Base-by-base conservation (phyloP, 1,140 invertebrate species). In the honey bee (Apis mellifera) region DNA sequence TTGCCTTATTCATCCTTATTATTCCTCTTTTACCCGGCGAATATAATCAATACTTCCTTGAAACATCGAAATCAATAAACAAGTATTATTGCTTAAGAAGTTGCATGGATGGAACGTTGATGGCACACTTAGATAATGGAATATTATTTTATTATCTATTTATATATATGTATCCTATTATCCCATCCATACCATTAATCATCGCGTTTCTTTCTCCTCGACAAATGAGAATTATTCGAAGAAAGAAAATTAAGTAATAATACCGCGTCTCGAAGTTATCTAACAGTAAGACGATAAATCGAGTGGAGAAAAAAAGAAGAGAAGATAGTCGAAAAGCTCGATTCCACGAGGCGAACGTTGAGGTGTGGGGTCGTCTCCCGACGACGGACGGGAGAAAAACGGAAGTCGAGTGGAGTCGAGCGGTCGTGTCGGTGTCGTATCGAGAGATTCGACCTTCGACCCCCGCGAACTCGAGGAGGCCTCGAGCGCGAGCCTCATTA, bases 401-500 rank as follows among this genome's bases (percentile, higher is more conserved):
- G 78, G 80, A 70, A 82, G 65, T 77, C 26, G 54, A 62, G 26
- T 3, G 23, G n/a, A n/a, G n/a, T n/a, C n/a, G 11, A 50, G 54
- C 52, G 7, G 54, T 71, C 75, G 76, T 71, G 82, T 78, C 54
- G 42, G 64, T n/a, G 59, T 83, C 81, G 81, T n/a, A 65, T 71
- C 81, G 12, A 42, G n/a, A 70, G 68, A 65, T 65, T 55, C 68
- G 68, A 83, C 82, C 82, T 79, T 15, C 76, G 69, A 78, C 76
- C 81, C 26, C 11, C 68, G 42, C 62, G 69, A 78, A 83, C 65
- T 78, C 69, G 75, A 78, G 74, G 76, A 79, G 68, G 4, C 80
- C 19, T 68, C 80, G 73, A 64, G 77, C 50, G 73, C 72, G 64
- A 59, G 32, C 32, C 82, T 83, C 75, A 83, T 83, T 83, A 83